phyloP scores from a whole-genome alignment of 1,140 invertebrate species.

The Sipha flava region DNA sequence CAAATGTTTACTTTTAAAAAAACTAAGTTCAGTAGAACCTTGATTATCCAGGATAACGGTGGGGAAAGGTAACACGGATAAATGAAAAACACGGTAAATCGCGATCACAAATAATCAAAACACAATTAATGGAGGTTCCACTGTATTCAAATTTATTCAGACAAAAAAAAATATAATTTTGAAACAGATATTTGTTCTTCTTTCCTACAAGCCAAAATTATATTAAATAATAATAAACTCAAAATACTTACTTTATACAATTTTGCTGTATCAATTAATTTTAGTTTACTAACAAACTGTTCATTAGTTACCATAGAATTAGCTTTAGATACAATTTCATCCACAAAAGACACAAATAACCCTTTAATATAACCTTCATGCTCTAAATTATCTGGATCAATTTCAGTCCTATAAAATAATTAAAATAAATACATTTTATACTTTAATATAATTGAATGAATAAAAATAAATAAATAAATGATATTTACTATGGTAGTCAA shows the following conservation, averaged over 20 bases:
- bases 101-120: no score
- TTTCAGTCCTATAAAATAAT: constrained; percentile 50
- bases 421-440: not conserved
- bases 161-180: no score
- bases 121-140: no score
- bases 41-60: no score
- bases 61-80: no score
- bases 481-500: not conserved
- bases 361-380: constrained; percentile 50
- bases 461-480: no score
- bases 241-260: constrained; percentile 56
- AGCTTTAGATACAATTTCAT: constrained; percentile 69
- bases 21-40: no score
- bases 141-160: no score
- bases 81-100: no score
- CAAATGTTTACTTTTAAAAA: no score
- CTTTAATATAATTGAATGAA: not conserved
- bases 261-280: constrained; percentile 68
- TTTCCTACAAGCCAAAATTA: no score
- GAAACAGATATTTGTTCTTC: no score
- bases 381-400: constrained; percentile 61
- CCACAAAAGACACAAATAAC: constrained; percentile 61
- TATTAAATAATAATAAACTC: not conserved
- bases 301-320: constrained; percentile 57
- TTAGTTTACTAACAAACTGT: constrained; percentile 69